Base-by-base conservation (phyloP, 2,888 invertebrate genomes). In the Clostera curtula region DNA sequence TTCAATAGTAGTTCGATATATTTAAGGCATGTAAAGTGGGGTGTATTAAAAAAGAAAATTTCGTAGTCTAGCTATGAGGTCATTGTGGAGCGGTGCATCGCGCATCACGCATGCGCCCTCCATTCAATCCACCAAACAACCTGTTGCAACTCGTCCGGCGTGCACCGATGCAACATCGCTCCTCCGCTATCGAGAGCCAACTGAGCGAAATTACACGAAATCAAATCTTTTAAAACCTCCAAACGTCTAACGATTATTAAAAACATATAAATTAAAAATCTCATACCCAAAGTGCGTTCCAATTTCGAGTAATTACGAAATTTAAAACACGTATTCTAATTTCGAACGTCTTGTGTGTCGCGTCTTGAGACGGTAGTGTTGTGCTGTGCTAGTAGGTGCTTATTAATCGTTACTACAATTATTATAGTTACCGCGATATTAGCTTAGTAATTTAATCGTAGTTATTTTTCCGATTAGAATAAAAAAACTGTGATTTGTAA, bases 121-220 rank as follows among this genome's bases (percentile, higher is more conserved):
- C 37, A 30, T 41, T 39, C 52, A 40, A 60, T 63, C 64, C 51
- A 50, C 68, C 74, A 77, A 79, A 77, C 82, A 80, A 83, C 82
- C 82, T 83, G 82, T 83, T 83, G 82, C 82, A 83, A 75, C 56
- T 47, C 58, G 68, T 46, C 58, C 75, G 68, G 72, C 77, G 77
- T 83, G 82, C 82, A 80, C 70, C 58, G 56, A 67, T 82, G 82
- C 82, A 80, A 70, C 69, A 56, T 52, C 61, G 60, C 69, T 68
- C 63, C 56, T 52, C 58, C 60, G 61, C 54, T 59, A 68, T 70
- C 66, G 61, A 51, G 46, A 53, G 46, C 54, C 55, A 64, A 68
- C 65, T 55, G 46, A 53, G 46, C 54, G 55, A 64, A 68, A 66
- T 55, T 53, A 55, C 48, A 52, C 54, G 45, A 49, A 47, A 45